A percentile compares a stretch with the other conserved stretches of the same genome.
phyloP scores from a whole-genome alignment of 53 echinoderm and acorn worm species.

The Holothuria leucospilota region DNA sequence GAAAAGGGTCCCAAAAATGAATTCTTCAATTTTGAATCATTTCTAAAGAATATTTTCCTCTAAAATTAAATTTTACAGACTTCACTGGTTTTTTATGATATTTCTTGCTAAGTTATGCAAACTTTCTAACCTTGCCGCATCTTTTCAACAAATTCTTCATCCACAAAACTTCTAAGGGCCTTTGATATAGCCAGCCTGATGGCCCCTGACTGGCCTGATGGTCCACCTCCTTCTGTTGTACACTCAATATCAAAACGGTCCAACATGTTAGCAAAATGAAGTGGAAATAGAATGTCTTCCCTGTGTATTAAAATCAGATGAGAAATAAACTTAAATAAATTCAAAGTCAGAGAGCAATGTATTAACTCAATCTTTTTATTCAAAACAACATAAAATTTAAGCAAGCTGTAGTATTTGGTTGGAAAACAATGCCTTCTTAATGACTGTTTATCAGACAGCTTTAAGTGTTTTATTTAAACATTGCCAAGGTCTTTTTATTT shows the following conservation, averaged over 20 bases:
- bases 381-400: background rate
- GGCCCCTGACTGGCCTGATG: slow-evolving; percentile 81
- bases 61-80: no score
- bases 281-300: slow-evolving; percentile 87
- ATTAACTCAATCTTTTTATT: no score
- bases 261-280: slow-evolving; percentile 83
- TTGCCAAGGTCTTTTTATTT: no score
- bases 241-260: slow-evolving; percentile 88
- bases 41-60: no score
- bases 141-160: slow-evolving; percentile 72
- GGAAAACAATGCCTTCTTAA: no score
- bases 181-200: slow-evolving; percentile 77
- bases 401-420: no score
- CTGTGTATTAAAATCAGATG: slow-evolving; percentile 36
- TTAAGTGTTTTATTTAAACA: no score
- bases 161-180: slow-evolving; percentile 88
- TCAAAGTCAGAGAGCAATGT: background rate
- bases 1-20: no score
- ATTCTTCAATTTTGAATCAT: no score
- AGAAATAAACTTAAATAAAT: background rate
- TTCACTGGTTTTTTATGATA: no score
- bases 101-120: no score
- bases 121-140: slow-evolving; percentile 85
- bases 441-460: no score
- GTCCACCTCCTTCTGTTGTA: slow-evolving; percentile 71